Evolutionary conservation across 1,140 invertebrate species (phyloP), one percentile per base, ranked within the genome.

Genomic region (Lepidurus apus): DNA sequence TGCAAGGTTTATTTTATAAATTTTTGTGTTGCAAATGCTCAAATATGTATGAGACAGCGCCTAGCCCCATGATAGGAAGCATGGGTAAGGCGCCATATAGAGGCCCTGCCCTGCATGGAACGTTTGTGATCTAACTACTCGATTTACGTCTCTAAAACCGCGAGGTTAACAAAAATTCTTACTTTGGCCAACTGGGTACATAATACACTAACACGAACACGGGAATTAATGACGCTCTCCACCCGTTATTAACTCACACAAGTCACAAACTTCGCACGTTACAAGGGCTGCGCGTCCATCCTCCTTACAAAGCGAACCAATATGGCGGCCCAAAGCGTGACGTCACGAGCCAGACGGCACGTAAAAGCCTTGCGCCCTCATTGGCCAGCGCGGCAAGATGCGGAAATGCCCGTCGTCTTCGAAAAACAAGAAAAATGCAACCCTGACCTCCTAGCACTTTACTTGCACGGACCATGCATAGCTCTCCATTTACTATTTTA

Each of bases 121-220:
- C 9, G 53, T 34, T 34, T 34, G 34, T 34, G 34, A 34, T 34
- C 34, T 34, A 34, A 34, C 34, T 34, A 34, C 34, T 34, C 34
- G 34, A 34, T 34, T 34, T 34, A 34, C 2, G 34, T 34, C 3
- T 2, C 34, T 34, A 34, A 34, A 7, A 42, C 21, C 42, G 45
- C 76, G 24, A 77, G 1, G 24, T 43, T 75, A 84, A 87, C 34
- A 34, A 34, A 34, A 34, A 34, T 34, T 34, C 86, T 87, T 83
- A 87, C 86, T 84, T 82, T 87, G 86, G 81, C 86, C 87, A 84
- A 87, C 86, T 78, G 87, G 86, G 83, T 86, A 86, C 86, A 87
- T 87, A 81, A 83, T 79, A 74, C 73, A 77, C 43, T 43, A 45
- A 24, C 75, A 77, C 26, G 44, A 77, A 47, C 43, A 77, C 26